These are phyloP conservation scores for Pyrrhosoma nymphula DNA, from an alignment of 2,888 invertebrate genomes.

Conservation along the genomic window DNA sequence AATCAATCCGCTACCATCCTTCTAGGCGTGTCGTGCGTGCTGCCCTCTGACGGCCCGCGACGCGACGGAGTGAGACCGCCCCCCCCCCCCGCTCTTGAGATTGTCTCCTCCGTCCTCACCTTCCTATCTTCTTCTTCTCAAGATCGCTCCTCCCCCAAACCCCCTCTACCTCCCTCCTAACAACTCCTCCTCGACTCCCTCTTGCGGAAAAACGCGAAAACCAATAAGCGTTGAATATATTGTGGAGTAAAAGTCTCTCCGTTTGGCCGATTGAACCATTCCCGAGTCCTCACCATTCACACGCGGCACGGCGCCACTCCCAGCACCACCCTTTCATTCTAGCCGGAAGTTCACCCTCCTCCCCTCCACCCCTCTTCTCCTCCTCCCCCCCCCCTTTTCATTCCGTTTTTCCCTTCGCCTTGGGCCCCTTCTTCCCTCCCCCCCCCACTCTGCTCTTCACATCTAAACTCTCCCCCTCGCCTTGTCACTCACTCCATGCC, in stretches of 20 bases:
- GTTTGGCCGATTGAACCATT: background rate
- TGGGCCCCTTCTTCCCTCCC: background rate
- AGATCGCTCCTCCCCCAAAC: background rate
- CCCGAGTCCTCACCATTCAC: background rate
- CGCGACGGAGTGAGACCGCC: background rate
- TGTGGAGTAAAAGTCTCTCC: background rate
- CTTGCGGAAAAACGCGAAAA: background rate
- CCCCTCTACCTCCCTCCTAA: background rate
- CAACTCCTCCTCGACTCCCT: background rate
- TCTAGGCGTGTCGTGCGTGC: too few relatives aligned
- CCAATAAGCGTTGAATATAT: background rate
- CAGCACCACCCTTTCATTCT: too few relatives aligned
- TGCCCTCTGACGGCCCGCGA: background rate
- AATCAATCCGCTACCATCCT: background rate
- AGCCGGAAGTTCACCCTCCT: too few relatives aligned
- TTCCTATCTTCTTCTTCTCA: too few relatives aligned
- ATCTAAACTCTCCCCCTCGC: background rate
- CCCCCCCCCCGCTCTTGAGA: background rate
- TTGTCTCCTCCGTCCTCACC: background rate
- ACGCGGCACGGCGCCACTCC: background rate
- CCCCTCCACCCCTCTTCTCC: too few relatives aligned
- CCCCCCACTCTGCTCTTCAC: too few relatives aligned
- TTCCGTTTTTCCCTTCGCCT: too few relatives aligned
- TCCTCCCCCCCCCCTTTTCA: too few relatives aligned
- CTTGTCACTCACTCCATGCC: background rate